Evolutionary conservation across 2,797 vertebrate genomes (phyloP).

Genomic region (Myotis daubentonii): DNA sequence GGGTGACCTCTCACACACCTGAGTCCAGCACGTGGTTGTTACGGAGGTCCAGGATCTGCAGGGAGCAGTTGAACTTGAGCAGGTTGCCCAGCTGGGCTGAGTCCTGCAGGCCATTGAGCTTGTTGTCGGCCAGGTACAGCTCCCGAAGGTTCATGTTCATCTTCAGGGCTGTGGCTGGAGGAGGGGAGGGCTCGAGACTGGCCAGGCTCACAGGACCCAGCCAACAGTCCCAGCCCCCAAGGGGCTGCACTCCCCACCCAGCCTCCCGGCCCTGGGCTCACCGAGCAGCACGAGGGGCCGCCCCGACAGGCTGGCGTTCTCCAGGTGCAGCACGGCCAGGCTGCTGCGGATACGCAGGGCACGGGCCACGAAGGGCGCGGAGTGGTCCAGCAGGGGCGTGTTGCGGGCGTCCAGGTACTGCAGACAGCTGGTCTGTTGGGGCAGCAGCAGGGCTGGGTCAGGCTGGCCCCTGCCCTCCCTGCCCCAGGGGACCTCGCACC

Average conservation of each 20-base stretch:
- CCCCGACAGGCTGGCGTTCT: constrained; percentile 92
- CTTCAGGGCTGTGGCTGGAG: constrained; percentile 93
- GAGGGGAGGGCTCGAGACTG: rapidly evolving
- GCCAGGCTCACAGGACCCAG: neutral
- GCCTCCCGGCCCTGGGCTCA: constrained; percentile 73
- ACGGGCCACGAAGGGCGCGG: constrained; percentile 95
- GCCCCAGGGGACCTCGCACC: rapidly evolving
- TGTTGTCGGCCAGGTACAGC: constrained; percentile 96
- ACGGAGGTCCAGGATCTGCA: constrained; percentile 95
- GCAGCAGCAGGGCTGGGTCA: neutral
- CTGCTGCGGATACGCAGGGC: constrained; percentile 96
- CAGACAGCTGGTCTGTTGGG: constrained; percentile 92
- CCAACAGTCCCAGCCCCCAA: neutral
- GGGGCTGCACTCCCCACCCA: rapidly evolving
- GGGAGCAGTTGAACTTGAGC: constrained; percentile 96
- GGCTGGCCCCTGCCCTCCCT: neutral
- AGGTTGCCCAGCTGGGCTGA: constrained; percentile 96
- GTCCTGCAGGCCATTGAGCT: constrained; percentile 95
- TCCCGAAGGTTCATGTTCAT: constrained; percentile 97
- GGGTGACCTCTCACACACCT: constrained; percentile 80
- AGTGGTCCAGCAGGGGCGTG: constrained; percentile 94
- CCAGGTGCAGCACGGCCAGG: constrained; percentile 92
- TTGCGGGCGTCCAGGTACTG: constrained; percentile 95
- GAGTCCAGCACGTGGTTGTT: constrained; percentile 97
- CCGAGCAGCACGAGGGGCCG: constrained; percentile 95